Evolutionary conservation across 1,140 invertebrate species (phyloP).

Genomic region (Bombus superbus): DNA sequence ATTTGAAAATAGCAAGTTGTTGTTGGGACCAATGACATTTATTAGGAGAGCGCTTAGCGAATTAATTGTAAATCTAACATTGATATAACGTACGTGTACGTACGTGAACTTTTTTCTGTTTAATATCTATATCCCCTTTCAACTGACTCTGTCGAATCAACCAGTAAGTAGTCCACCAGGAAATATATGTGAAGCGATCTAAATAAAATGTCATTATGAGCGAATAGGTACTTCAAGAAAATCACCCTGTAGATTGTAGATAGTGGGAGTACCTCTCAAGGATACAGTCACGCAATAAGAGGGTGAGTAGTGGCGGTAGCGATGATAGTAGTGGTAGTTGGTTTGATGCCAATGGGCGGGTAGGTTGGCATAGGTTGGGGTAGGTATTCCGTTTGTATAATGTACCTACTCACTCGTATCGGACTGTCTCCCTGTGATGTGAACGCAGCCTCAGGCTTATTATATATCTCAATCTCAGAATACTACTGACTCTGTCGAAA

Average conservation of each 20-base stretch:
- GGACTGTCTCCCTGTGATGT: constrained; percentile 67
- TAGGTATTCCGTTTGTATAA: constrained; percentile 74
- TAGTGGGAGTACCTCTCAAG: constrained; percentile 55
- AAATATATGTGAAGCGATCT: neutral
- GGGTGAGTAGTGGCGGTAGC: constrained; percentile 46
- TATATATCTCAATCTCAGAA: constrained; percentile 71
- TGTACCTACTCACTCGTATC: constrained; percentile 74
- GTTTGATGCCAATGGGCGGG: constrained; percentile 71
- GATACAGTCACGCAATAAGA: constrained; percentile 66
- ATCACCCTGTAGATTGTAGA: constrained; percentile 57
- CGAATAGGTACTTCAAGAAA: constrained; percentile 7
- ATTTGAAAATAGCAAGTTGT: neutral
- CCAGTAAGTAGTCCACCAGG: too few species aligned
- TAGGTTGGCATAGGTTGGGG: constrained; percentile 68
- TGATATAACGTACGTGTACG: neutral
- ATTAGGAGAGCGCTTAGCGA: neutral
- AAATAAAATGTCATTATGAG: neutral
- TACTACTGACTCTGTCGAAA: constrained; percentile 74
- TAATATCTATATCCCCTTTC: too few species aligned
- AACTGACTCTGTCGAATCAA: too few species aligned
- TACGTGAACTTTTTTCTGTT: too few species aligned
- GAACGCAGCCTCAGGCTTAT: constrained; percentile 75
- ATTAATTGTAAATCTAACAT: neutral
- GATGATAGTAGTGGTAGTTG: constrained; percentile 57
- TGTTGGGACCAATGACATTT: neutral